These are phyloP conservation scores for Varroa destructor DNA, from an alignment of 1,140 invertebrate species.

Conservation along the genomic window DNA sequence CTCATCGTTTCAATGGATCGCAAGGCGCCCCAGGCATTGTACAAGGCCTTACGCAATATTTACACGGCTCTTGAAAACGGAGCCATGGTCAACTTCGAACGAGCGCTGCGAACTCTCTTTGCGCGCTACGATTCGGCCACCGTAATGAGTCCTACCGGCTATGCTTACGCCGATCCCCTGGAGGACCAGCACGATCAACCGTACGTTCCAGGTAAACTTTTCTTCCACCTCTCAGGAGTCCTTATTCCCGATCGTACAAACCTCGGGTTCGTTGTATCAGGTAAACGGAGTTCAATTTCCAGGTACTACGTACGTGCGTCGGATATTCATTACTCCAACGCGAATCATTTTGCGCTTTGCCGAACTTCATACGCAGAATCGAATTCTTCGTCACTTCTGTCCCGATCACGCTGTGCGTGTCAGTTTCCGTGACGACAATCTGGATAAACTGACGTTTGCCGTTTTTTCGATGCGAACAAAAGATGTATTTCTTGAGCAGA, in stretches of 20 bases:
- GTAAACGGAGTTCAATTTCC: not conserved
- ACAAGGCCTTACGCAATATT: not conserved
- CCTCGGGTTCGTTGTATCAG: too few species aligned
- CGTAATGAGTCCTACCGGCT: not conserved
- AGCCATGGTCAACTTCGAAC: not conserved
- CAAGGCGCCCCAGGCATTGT: not conserved
- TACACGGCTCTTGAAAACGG: conserved; percentile 20
- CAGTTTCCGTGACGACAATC: conserved; percentile 35
- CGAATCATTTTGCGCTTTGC: conserved; percentile 35
- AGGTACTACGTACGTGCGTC: conserved; percentile 29
- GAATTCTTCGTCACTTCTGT: conserved; percentile 36
- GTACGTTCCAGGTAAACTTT: conserved; percentile 1
- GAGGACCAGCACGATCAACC: not conserved
- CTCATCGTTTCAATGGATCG: conserved; percentile 11
- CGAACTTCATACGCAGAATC: conserved; percentile 37
- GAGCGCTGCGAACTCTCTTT: not conserved
- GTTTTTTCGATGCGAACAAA: conserved; percentile 14
- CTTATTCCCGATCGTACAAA: too few species aligned
- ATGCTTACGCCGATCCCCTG: not conserved
- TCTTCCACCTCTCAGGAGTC: too few species aligned
- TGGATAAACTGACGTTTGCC: conserved; percentile 34
- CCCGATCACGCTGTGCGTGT: conserved; percentile 36
- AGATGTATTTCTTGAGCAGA: not conserved
- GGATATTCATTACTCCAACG: conserved; percentile 36
- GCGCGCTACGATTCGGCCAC: not conserved